Evolutionary conservation across 2,113 vertebrate species (phyloP).

Genomic region (Sinocyclocheilus rhinocerous): DNA sequence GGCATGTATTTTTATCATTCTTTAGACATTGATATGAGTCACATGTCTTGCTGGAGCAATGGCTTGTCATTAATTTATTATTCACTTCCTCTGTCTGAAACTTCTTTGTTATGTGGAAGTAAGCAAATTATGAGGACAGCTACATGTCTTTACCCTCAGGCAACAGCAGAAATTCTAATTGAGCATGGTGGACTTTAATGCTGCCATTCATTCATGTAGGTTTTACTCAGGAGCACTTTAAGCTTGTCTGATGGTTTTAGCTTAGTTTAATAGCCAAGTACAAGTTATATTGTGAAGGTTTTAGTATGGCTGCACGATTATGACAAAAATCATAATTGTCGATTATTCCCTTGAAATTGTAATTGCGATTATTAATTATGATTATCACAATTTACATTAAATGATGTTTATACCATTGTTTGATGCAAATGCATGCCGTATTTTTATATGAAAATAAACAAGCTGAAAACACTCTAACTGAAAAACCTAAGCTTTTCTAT

Average conservation of each 20-base stretch:
- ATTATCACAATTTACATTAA: no score
- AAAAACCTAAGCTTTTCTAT: no score
- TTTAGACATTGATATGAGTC: constrained; percentile 19
- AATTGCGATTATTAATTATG: no score
- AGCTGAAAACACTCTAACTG: no score
- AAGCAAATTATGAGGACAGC: constrained; percentile 15
- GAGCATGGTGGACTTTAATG: background rate
- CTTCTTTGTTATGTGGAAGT: constrained; percentile 21
- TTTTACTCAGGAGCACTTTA: background rate
- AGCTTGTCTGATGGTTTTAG: background rate
- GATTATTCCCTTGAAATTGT: no score
- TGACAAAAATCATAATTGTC: no score
- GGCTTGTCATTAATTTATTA: constrained; percentile 25
- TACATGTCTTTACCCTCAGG: background rate
- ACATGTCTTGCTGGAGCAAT: background rate
- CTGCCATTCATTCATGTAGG: background rate
- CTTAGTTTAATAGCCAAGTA: background rate
- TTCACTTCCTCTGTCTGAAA: constrained; percentile 25
- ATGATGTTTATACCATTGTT: no score
- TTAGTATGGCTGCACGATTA: no score
- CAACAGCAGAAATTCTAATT: background rate
- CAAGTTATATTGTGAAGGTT: no score
- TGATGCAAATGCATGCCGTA: no score
- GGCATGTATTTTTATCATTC: constrained; percentile 14
- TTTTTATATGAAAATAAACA: no score